Evolutionary conservation across 2,888 invertebrate species (phyloP), one percentile per base, ranked within the genome.

Genomic region (Melanotus villosus): DNA sequence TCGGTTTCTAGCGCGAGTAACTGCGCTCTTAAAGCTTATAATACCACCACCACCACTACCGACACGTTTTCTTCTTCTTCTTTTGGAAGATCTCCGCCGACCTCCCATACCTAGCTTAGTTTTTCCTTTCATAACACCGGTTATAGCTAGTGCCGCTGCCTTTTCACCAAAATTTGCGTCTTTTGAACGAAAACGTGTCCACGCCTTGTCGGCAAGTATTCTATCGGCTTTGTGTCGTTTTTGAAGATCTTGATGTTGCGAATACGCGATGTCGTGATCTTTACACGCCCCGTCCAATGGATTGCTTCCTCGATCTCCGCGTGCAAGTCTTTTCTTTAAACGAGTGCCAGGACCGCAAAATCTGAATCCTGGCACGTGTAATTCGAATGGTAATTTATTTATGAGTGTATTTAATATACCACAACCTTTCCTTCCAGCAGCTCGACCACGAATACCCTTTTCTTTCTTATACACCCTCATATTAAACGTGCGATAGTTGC

Each of bases 41-140:
- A 1, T n/a, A 10, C 1, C n/a, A 3, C 32, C 32, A 5, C 2
- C 7, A n/a, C n/a, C n/a, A n/a, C n/a, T n/a, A n/a, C n/a, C n/a
- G n/a, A 5, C 32, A 32, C 32, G 32, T 32, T n/a, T 32, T 32
- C n/a, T 32, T 32, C n/a, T 1, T 10, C 32, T 32, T 32, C n/a
- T 32, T 1, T n/a, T 7, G n/a, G 9, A 1, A 1, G 9, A 10
- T 1, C 1, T 3, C 7, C 32, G 1, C 69, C 16, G 30, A 21
- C n/a, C 57, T 56, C 78, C 79, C 76, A 78, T 76, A 30, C 77
- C 78, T 0, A 78, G 36, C 73, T 77, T 79, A 4, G 70, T 58
- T 78, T 82, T 80, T 4, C 71, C 72, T 68, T 80, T 81, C 80
- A 83, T 83, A 3, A 62, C 56, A 18, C 77, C 77, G 1, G 78